Conservation (phyloP, 2,797 vertebrate genomes). For the Morus bassanus region DNA sequence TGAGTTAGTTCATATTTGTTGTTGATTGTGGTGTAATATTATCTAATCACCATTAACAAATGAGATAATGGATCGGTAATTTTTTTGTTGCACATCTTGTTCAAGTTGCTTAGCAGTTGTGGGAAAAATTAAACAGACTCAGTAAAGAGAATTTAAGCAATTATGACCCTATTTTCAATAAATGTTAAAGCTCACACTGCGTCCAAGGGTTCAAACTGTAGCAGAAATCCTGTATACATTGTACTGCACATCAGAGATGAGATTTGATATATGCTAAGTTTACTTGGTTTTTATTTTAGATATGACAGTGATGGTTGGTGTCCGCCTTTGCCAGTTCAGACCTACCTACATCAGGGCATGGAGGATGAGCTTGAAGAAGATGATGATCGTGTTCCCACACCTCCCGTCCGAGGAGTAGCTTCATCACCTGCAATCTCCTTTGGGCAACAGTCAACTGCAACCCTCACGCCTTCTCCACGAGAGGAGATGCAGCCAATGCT, state of each 20-base stretch:
- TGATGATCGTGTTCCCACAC: slow-evolving; percentile 95
- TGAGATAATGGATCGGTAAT: not conserved
- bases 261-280: not conserved
- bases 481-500: slow-evolving; percentile 99
- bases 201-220: not conserved
- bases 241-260: not conserved
- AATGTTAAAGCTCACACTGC: not conserved
- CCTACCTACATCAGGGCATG: slow-evolving; percentile 96
- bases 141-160: not conserved
- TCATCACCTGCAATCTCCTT: slow-evolving; percentile 97
- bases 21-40: slow-evolving; percentile 9
- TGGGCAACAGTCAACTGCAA: slow-evolving; percentile 97
- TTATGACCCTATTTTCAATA: not conserved
- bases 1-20: slow-evolving; percentile 29
- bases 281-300: slow-evolving; percentile 72
- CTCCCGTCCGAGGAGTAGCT: slow-evolving; percentile 93
- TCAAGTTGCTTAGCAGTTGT: not conserved
- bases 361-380: slow-evolving; percentile 98
- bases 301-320: slow-evolving; percentile 98
- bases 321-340: slow-evolving; percentile 93
- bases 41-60: slow-evolving; percentile 31
- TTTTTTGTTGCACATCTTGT: not conserved
- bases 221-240: not conserved
- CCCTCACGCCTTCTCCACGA: slow-evolving; percentile 94
- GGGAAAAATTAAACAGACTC: not conserved